Conservation (phyloP, 2,888 invertebrate genomes). For the Morpho deidamia region DNA sequence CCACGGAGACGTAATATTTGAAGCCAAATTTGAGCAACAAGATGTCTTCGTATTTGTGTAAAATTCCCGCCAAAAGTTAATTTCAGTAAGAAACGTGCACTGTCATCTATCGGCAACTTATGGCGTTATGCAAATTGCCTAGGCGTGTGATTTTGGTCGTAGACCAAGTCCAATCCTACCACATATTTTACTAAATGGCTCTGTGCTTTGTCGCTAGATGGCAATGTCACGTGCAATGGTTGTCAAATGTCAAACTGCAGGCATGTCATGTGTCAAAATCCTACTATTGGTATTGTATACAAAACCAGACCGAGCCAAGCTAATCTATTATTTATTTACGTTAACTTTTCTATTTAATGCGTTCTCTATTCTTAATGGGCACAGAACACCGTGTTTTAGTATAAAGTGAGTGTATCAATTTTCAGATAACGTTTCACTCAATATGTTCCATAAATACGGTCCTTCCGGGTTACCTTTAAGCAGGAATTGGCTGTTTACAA, state of each 20-base stretch:
- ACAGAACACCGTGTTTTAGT: conserved; percentile 40
- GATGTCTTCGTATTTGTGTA: no score
- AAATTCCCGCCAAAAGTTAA: conserved; percentile 18
- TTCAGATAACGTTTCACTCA: conserved; percentile 55
- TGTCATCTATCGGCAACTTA: conserved; percentile 47
- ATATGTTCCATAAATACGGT: conserved; percentile 49
- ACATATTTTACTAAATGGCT: conserved; percentile 17
- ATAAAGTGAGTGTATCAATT: conserved; percentile 43
- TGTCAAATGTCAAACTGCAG: conserved; percentile 36
- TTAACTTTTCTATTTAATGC: conserved; percentile 57
- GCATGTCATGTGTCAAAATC: conserved; percentile 39
- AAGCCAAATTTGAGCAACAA: no score
- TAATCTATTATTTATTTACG: conserved; percentile 70
- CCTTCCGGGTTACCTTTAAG: conserved; percentile 50
- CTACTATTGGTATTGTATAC: conserved; percentile 58
- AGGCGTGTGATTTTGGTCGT: neutral
- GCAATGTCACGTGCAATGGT: conserved; percentile 32
- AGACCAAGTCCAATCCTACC: neutral
- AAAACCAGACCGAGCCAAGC: conserved; percentile 67
- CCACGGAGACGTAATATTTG: no score
- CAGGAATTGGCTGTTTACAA: conserved; percentile 47
- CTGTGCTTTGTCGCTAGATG: conserved; percentile 44
- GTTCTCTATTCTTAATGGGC: conserved; percentile 37
- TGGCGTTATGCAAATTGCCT: conserved; percentile 47
- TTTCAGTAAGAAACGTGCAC: conserved; percentile 12